phyloP scores from a whole-genome alignment of 2,888 invertebrate genomes.

The Cephus nigrinus region DNA sequence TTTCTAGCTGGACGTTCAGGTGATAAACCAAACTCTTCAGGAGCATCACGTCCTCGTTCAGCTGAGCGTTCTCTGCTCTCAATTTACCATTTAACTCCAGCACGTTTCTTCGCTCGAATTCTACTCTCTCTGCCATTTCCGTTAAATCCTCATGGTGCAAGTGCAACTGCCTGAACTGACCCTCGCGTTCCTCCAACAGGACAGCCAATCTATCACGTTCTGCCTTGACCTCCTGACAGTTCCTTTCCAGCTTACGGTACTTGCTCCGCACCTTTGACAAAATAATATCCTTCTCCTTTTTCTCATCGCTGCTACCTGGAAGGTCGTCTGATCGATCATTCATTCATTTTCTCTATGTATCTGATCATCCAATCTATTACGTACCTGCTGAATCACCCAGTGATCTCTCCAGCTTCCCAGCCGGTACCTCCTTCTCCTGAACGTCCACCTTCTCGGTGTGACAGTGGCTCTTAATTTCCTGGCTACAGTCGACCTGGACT shows the following conservation, averaged over 20 bases:
- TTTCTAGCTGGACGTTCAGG: slow-evolving; percentile 80
- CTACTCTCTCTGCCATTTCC: slow-evolving; percentile 37
- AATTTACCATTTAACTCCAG: slow-evolving; percentile 58
- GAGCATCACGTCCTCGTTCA: slow-evolving; percentile 77
- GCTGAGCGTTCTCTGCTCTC: slow-evolving; percentile 70
- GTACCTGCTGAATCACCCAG: background rate
- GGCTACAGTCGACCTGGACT: background rate
- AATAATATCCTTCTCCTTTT: slow-evolving; percentile 40
- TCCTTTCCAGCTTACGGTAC: slow-evolving; percentile 48
- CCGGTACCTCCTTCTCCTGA: background rate
- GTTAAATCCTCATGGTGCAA: slow-evolving; percentile 44
- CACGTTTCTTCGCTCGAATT: slow-evolving; percentile 41
- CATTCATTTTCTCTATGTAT: background rate
- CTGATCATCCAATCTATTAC: background rate
- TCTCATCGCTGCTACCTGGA: slow-evolving; percentile 37
- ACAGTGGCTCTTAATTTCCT: background rate
- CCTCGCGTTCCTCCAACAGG: slow-evolving; percentile 42
- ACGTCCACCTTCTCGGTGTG: background rate
- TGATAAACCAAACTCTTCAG: slow-evolving; percentile 83
- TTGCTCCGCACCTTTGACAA: slow-evolving; percentile 43
- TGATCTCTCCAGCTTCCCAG: background rate
- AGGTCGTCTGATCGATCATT: background rate
- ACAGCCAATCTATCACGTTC: slow-evolving; percentile 38
- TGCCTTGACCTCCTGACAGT: slow-evolving; percentile 34
- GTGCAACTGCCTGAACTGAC: slow-evolving; percentile 42